Conservation (phyloP, 2,797 vertebrate species). For the Falco rusticolus region DNA sequence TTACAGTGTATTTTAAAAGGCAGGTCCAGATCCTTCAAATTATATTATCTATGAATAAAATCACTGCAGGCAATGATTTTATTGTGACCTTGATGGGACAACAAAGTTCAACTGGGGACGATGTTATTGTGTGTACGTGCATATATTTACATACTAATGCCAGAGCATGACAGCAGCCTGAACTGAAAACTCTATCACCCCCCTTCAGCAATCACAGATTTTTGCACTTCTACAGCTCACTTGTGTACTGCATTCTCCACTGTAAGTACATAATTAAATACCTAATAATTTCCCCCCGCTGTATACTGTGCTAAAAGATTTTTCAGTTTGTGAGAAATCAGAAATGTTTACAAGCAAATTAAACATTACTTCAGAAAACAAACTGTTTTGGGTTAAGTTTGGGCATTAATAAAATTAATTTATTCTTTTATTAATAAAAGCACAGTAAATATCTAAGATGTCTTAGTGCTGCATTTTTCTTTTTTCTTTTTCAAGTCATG, state of each 20-base stretch:
- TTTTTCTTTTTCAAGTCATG: background rate
- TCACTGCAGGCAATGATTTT: background rate
- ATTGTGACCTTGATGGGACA: background rate
- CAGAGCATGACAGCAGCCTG: background rate
- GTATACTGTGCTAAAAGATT: background rate
- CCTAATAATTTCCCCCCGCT: background rate
- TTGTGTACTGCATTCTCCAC: background rate
- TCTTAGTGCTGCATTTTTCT: background rate
- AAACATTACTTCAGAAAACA: background rate
- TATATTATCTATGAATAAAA: background rate
- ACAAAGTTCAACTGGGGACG: background rate
- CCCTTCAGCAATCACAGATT: conserved; percentile 2
- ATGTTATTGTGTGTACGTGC: background rate
- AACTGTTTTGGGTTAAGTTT: background rate
- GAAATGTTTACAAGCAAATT: background rate
- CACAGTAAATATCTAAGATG: background rate
- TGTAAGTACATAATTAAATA: conserved; percentile 5
- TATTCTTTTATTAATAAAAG: background rate
- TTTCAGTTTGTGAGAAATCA: background rate
- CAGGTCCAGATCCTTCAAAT: background rate
- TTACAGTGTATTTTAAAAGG: background rate
- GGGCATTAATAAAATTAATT: background rate
- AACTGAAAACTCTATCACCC: background rate
- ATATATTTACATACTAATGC: conserved; percentile 22
- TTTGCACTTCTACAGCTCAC: background rate